Base-by-base conservation (phyloP, 2,113 vertebrate species). In the Anhinga rufa region DNA sequence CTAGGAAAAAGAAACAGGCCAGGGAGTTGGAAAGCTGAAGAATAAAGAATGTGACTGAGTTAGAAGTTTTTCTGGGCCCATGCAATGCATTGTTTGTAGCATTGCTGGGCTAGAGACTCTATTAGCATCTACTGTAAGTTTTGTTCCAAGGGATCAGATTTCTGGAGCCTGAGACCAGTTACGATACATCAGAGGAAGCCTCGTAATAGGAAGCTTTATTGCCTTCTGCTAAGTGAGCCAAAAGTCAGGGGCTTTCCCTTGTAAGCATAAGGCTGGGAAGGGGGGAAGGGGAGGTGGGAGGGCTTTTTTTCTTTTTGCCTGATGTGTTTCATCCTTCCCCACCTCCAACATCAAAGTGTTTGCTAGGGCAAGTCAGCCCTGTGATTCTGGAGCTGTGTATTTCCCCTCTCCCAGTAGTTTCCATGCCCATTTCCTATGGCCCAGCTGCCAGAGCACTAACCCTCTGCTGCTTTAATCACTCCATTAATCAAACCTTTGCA, bases 261-360 rank as follows among this genome's bases (percentile, higher is more conserved):
- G 88, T 29, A 96, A 88, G 83, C 71, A 65, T 20, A 75, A 94
- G 88, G 54, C 61, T 82, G 82, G 83, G 58, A 65, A 83, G 57
- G 62, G 84, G 91, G 88, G 62, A 70, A 71, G 25, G 75, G 94
- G 48, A 31, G 75, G 87, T 6, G 52, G 77, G 77, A 76, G 70
- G n/a, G 4, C 54, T 75, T 88, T 97, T 93, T 90, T 84, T 49
- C 49, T 91, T 87, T 95, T 95, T 97, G 94, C 94, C 92, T 97
- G 97, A 83, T 97, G 97, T 95, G 97, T 97, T 97, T 97, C 96
- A 96, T 97, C 97, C 94, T 97, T 97, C 95, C 91, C 97, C 96
- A 96, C 96, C 96, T 97, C 94, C 84, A 77, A 97, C 97, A 97
- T 97, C 97, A 97, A 97, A 97, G 97, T 90, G 81, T 95, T 96